These are phyloP conservation scores for Virgularia gustaviana DNA, from an alignment of 92 coral and sea anemone species.

Conservation along the genomic window DNA sequence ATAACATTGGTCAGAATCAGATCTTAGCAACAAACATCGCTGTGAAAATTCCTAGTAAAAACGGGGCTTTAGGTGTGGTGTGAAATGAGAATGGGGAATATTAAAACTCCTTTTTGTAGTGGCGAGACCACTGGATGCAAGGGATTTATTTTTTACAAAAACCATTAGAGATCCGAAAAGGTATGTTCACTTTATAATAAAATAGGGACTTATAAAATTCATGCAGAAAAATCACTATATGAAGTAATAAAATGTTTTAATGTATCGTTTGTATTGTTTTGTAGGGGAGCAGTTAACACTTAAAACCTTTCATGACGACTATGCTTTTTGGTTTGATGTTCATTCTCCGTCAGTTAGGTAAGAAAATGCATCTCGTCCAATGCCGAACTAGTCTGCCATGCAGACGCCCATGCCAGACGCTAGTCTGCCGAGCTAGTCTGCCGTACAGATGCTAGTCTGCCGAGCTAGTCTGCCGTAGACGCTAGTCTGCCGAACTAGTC, in stretches of 20 bases:
- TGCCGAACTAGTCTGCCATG: no score
- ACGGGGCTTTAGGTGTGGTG: no score
- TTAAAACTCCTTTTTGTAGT: constrained; percentile 44
- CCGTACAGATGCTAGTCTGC: no score
- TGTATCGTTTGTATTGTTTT: neutral
- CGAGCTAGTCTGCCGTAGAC: no score
- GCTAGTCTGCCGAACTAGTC: no score
- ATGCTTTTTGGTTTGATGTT: constrained; percentile 89
- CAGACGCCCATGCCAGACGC: no score
- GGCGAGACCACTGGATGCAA: constrained; percentile 99
- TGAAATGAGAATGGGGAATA: neutral
- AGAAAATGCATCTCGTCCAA: no score
- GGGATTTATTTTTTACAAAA: constrained; percentile 79
- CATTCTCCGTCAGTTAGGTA: constrained; percentile 44
- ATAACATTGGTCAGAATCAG: constrained; percentile 2
- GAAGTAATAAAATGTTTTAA: neutral
- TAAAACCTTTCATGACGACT: constrained; percentile 83
- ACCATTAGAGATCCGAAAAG: constrained; percentile 63
- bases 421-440: no score
- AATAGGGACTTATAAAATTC: neutral
- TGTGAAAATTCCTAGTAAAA: neutral
- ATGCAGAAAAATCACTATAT: neutral
- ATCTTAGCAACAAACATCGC: no score
- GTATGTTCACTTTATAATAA: no score
- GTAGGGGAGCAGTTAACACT: constrained; percentile 62